These are phyloP conservation scores for Scaptomyza tumidula DNA, from an alignment of 2,888 invertebrate species.

Conservation along the genomic window DNA sequence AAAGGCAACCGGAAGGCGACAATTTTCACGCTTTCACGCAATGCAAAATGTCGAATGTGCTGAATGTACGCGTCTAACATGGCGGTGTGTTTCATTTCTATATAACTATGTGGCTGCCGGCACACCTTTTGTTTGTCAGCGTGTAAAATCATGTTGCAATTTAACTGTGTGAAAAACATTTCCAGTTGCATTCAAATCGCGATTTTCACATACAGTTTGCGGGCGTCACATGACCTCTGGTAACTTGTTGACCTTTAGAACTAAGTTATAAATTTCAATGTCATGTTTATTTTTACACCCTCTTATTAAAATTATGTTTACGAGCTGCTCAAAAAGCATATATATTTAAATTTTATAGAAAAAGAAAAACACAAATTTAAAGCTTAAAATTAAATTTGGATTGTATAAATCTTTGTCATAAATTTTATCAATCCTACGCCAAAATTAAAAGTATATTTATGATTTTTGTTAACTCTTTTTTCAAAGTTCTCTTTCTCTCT, in stretches of 20 bases:
- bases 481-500: background rate
- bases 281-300: background rate
- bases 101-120: constrained; percentile 29
- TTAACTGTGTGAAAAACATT: constrained; percentile 67
- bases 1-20: constrained; percentile 40
- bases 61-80: constrained; percentile 8
- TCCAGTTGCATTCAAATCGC: constrained; percentile 48
- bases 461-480: too few relatives aligned
- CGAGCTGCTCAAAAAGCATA: background rate
- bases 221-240: constrained; percentile 1
- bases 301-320: background rate
- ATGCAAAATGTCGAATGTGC: constrained; percentile 14
- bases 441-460: too few relatives aligned
- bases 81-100: constrained; percentile 23
- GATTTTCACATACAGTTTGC: constrained; percentile 10
- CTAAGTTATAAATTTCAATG: background rate
- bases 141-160: constrained; percentile 49
- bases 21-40: constrained; percentile 35
- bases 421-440: too few relatives aligned
- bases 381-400: too few relatives aligned
- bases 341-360: too few relatives aligned
- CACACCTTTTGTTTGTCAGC: constrained; percentile 59
- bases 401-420: too few relatives aligned
- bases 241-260: constrained; percentile 52
- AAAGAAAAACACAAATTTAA: too few relatives aligned